Base-by-base conservation (phyloP, 2,113 vertebrate species). In the Numida meleagris region DNA sequence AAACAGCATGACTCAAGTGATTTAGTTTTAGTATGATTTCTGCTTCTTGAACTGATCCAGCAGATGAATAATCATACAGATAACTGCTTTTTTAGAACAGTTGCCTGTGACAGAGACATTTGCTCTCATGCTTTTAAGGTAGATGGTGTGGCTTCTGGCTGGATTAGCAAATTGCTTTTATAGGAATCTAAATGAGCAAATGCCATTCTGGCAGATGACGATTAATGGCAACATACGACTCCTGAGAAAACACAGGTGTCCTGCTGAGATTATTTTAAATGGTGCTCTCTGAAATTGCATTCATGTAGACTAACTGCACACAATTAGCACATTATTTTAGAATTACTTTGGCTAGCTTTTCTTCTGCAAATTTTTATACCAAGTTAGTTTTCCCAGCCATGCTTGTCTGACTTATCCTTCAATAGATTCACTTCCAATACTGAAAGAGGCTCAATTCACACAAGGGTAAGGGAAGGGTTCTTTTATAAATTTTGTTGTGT, bases 1-100 rank as follows among this genome's bases (percentile, higher is more conserved):
- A 87, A 72, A 74, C 48, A 53, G 91, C 7, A 53, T 53, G 36
- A 92, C 92, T 68, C 42, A 74, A 90, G 61, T 29, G 36, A 89
- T 78, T 95, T 88, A 48, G 89, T 89, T 95, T 89, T 85, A 93
- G 89, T 71, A 38, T 65, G 61, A 78, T 31, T 91, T 88, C 59
- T 85, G 40, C 77, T 95, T 91, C 79, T 81, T 82, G 83, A 50
- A 73, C 50, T 59, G 68, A 91, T 91, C 78, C 66, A 73, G 73
- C 88, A 73, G 50, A 18, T 38, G 45, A 91, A 79, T 90, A 90
- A 96, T 83, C 90, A 74, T 57, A 75, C 31, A 71, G 78, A 82
- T 75, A 89, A 74, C 13, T 82, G 70, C 42, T 31, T 75, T 76
- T 86, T 48, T 19, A 81, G 61, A 88, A 50, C 73, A 79, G 65